Evolutionary conservation across 1,140 invertebrate species (phyloP), one percentile per base, ranked within the genome.

Genomic region (Drosophila navojoa): DNA sequence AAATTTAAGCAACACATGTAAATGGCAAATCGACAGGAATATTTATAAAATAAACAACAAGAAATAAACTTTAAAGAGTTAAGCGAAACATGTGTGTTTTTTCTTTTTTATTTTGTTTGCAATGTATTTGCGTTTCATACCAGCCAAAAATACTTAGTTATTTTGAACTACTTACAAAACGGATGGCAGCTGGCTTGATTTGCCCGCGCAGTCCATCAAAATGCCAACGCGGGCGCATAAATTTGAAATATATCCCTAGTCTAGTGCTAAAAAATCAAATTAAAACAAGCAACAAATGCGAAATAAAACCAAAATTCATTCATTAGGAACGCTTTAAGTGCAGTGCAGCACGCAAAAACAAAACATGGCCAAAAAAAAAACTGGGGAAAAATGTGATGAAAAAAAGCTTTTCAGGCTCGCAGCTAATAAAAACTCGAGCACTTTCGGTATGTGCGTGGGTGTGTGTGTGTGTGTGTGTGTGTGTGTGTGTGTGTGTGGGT

Each of bases 11-110:
- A 74, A 57, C 64, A 80, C 58, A 71, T 86, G 81, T 85, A 85
- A 84, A 81, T 85, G 74, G 62, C 69, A 77, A 80, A 86, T 57
- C 47, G 74, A 86, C 81, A 85, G 81, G 81, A 81, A 85, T 85
- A 85, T 80, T 86, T 85, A 86, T 85, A 85, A 77, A 81, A 85
- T 86, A 75, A 82, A 38, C 10, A 38, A 38, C 9, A 38, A 38
- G 35, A 45, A 45, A 71, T 79, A 55, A 79, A 85, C 69, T 70
- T 69, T 68, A 75, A 86, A 58, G 59, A 59, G 77, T 85, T 80
- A 85, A 77, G 66, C 63, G 52, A 49, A 49, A 19, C 22, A n/a
- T 27, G 13, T 22, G 19, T 22, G 19, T 22, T 13, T 15, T 3
- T 45, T 22, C 7, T 7, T 35, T 29, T 27, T 22, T 22, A 22